phyloP scores from a whole-genome alignment of 1,140 invertebrate genomes.

The Augochlora pura region DNA sequence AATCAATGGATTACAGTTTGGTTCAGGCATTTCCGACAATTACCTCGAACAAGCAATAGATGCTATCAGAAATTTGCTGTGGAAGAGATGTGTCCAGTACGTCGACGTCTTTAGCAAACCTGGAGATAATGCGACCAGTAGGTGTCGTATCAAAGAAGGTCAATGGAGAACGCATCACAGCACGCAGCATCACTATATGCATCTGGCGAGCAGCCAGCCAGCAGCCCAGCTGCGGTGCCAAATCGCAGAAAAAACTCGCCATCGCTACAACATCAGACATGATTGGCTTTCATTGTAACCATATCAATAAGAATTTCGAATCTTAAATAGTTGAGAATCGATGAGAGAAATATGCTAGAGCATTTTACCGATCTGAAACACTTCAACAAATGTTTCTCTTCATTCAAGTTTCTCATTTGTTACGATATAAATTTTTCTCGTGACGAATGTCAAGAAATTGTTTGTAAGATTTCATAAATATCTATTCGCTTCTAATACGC shows the following conservation, averaged over 20 bases:
- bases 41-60: slow-evolving; percentile 92
- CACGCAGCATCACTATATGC: slow-evolving; percentile 88
- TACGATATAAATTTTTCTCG: slow-evolving; percentile 7
- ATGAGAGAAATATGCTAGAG: neutral
- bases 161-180: slow-evolving; percentile 88
- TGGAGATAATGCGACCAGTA: slow-evolving; percentile 90
- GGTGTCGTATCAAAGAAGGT: slow-evolving; percentile 95
- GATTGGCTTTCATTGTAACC: slow-evolving; percentile 63
- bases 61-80: slow-evolving; percentile 85
- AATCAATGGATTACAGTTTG: slow-evolving; percentile 14
- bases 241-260: slow-evolving; percentile 85
- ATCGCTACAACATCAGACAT: slow-evolving; percentile 83
- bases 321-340: slow-evolving; percentile 5
- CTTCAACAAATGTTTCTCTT: slow-evolving; percentile 4
- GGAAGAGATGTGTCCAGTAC: slow-evolving; percentile 88
- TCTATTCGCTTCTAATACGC: slow-evolving; percentile 15
- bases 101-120: slow-evolving; percentile 91
- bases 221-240: slow-evolving; percentile 86
- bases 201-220: slow-evolving; percentile 87
- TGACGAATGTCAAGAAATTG: slow-evolving; percentile 6
- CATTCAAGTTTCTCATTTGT: neutral
- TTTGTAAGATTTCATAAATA: neutral
- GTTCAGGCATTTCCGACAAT: slow-evolving; percentile 69
- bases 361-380: slow-evolving; percentile 16
- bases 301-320: slow-evolving; percentile 10